Percentiles rank a stretch among this genome's conserved stretches.
Conservation (phyloP, 2,888 invertebrate species). For the Elegia similella region DNA sequence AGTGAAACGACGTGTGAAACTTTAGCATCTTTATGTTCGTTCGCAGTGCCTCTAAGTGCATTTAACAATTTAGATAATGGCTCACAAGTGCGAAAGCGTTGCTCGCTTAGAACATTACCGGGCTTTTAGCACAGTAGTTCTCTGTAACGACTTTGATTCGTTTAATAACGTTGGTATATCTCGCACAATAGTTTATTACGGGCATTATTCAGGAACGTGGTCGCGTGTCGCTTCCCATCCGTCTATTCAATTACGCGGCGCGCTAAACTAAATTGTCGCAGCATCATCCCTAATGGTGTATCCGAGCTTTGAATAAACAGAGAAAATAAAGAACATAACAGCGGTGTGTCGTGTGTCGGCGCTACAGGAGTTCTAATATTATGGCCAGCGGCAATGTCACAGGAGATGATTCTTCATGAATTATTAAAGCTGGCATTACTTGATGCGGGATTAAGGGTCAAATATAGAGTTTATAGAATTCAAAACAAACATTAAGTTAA, state of each 20-base stretch:
- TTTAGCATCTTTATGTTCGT: constrained; percentile 42
- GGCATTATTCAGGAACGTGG: constrained; percentile 64
- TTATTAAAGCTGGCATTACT: constrained; percentile 56
- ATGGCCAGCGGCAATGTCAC: constrained; percentile 49
- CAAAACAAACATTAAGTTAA: constrained; percentile 45
- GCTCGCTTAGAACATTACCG: constrained; percentile 48
- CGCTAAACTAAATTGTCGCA: constrained; percentile 68
- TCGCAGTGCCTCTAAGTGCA: constrained; percentile 57
- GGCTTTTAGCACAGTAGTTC: constrained; percentile 50
- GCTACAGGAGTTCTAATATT: constrained; percentile 71
- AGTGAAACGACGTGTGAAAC: constrained; percentile 46
- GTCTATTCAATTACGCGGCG: constrained; percentile 75
- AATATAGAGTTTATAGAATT: constrained; percentile 30
- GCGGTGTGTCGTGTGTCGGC: constrained; percentile 65
- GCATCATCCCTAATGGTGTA: constrained; percentile 70
- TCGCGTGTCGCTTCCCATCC: constrained; percentile 71
- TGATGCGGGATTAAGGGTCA: constrained; percentile 46
- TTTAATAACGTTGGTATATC: constrained; percentile 52
- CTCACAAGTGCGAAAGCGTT: constrained; percentile 51
- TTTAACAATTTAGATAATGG: constrained; percentile 72
- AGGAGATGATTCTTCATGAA: constrained; percentile 50
- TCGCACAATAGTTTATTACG: constrained; percentile 62
- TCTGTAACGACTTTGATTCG: constrained; percentile 52
- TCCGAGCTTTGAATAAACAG: constrained; percentile 67
- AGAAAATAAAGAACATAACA: constrained; percentile 51